Conservation (phyloP, 2,113 vertebrate genomes). For the Columbina picui region DNA sequence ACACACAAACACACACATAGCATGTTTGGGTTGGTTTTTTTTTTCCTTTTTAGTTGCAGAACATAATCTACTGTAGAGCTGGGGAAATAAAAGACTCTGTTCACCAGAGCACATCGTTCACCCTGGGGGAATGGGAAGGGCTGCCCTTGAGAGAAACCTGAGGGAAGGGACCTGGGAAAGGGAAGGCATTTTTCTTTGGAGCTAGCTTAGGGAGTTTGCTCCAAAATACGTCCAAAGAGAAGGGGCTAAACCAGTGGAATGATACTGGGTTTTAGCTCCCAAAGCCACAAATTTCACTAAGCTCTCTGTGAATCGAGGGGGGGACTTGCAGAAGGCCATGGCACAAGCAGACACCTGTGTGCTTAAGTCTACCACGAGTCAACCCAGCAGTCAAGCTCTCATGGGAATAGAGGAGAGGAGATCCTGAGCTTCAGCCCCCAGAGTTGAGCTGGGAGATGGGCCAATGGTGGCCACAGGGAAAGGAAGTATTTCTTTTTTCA, state of each 20-base stretch:
- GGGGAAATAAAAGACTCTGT: not conserved
- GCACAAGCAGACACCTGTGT: not conserved
- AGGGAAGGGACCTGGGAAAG: not conserved
- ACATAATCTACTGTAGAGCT: not conserved
- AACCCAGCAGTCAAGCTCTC: accelerated
- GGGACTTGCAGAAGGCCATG: not conserved
- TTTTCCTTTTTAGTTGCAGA: not conserved
- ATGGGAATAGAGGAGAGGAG: not conserved
- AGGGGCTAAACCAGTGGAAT: not conserved
- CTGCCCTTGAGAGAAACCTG: not conserved
- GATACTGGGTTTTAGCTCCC: not conserved
- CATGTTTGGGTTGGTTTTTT: accelerated
- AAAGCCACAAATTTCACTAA: not conserved
- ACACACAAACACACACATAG: not conserved
- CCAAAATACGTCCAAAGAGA: not conserved
- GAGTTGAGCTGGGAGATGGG: accelerated
- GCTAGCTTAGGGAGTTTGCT: not conserved
- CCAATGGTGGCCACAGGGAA: not conserved
- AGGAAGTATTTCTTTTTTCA: not conserved
- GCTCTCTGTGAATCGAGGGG: not conserved
- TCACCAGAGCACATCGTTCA: not conserved
- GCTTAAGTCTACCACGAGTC: not conserved
- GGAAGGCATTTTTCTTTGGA: not conserved
- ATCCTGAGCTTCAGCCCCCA: not conserved
- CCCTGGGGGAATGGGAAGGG: not conserved